Conservation (phyloP, 92 coral and sea anemone species). For the Umimayanthus chanpuru region DNA sequence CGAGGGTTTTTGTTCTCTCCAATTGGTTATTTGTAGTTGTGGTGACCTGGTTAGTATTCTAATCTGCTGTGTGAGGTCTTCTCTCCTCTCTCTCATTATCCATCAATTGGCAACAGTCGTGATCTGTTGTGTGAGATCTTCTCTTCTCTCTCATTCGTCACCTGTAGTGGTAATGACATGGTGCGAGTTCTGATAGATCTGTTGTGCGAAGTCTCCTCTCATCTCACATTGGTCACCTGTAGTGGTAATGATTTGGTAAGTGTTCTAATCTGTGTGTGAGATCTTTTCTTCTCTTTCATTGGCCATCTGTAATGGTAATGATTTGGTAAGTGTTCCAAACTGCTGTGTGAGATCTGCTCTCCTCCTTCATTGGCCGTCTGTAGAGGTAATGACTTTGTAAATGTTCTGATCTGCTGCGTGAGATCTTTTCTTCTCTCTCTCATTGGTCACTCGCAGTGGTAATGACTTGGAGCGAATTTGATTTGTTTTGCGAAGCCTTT, state of each 20-base stretch:
- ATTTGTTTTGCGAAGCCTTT: too few relatives aligned
- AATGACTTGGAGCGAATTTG: too few relatives aligned
- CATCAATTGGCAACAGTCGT: too few relatives aligned
- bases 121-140: not conserved
- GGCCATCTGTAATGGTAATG: slow-evolving; percentile 98
- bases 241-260: slow-evolving; percentile 95
- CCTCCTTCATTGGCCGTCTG: slow-evolving; percentile 91
- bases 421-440: slow-evolving; percentile 92
- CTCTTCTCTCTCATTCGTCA: too few relatives aligned
- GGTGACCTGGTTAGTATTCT: not conserved
- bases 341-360: slow-evolving; percentile 59
- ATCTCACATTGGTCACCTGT: slow-evolving; percentile 91
- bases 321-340: slow-evolving; percentile 79
- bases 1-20: too few relatives aligned
- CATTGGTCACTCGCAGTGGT: too few relatives aligned
- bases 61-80: slow-evolving; percentile 67
- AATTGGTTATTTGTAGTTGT: too few relatives aligned
- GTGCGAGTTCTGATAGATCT: slow-evolving; percentile 58
- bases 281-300: slow-evolving; percentile 87
- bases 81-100: too few relatives aligned
- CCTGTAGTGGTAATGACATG: too few relatives aligned
- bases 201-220: slow-evolving; percentile 89
- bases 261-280: slow-evolving; percentile 73
- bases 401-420: slow-evolving; percentile 91
- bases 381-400: slow-evolving; percentile 86